These are phyloP conservation scores for Colius striatus DNA, from an alignment of 2,113 vertebrate species.

Conservation along the genomic window DNA sequence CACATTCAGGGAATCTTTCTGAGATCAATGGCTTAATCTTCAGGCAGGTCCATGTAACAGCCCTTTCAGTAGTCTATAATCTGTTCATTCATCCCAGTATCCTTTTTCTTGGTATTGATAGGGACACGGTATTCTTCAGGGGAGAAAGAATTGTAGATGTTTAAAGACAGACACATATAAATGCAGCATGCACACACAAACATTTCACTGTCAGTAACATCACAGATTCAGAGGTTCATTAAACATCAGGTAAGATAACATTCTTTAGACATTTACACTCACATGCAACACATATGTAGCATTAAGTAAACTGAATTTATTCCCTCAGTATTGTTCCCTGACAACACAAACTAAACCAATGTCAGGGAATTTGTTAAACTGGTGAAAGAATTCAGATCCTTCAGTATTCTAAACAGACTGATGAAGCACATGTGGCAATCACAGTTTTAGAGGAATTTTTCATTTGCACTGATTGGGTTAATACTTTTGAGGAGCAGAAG, in stretches of 20 bases:
- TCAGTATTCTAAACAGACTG: not conserved
- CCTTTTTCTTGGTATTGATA: not conserved
- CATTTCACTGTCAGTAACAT: not conserved
- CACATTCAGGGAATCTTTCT: not conserved
- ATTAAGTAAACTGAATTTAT: not conserved
- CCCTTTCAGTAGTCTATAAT: not conserved
- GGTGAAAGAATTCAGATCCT: not conserved
- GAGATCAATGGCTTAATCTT: not conserved
- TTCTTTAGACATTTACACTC: not conserved
- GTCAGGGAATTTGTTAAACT: not conserved
- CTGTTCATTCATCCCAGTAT: not conserved
- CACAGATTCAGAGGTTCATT: not conserved
- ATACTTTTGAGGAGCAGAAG: not conserved
- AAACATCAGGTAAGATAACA: not conserved
- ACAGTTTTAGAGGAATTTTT: not conserved
- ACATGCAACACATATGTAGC: not conserved
- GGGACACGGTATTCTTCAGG: not conserved
- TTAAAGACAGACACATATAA: not conserved
- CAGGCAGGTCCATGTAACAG: not conserved
- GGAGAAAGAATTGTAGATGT: not conserved
- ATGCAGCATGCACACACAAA: not conserved
- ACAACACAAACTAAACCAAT: not conserved
- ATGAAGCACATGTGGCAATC: not conserved
- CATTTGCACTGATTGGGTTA: not conserved
- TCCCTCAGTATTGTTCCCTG: not conserved